These are phyloP conservation scores for Nomada fucata DNA, from an alignment of 2,888 invertebrate genomes.

Conservation along the genomic window DNA sequence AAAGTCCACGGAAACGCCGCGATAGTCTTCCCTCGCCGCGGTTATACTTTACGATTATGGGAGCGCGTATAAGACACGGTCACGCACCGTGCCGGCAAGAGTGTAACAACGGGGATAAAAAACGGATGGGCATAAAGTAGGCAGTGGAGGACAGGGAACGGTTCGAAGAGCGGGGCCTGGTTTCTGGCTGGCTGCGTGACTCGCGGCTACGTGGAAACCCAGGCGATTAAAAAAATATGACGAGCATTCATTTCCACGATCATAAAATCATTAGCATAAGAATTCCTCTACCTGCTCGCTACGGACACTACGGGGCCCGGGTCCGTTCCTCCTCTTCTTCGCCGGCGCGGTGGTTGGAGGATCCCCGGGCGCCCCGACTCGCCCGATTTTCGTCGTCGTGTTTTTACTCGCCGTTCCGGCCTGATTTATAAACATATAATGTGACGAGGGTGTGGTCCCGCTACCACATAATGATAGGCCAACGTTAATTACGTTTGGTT, in stretches of 20 bases:
- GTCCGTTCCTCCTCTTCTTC: slow-evolving; percentile 9
- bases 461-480: slow-evolving; percentile 84
- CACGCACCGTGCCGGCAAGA: slow-evolving; percentile 51
- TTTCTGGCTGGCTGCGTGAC: slow-evolving; percentile 62
- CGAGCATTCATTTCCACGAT: slow-evolving; percentile 84
- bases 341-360: slow-evolving; percentile 6
- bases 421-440: slow-evolving; percentile 85
- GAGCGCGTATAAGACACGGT: slow-evolving; percentile 52
- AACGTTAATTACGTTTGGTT: slow-evolving; percentile 84
- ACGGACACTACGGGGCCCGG: slow-evolving; percentile 14
- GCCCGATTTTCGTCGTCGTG: slow-evolving; percentile 74
- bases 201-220: slow-evolving; percentile 78
- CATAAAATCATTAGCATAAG: slow-evolving; percentile 85
- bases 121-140: slow-evolving; percentile 65
- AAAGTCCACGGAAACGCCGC: slow-evolving; percentile 47
- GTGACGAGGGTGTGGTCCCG: slow-evolving; percentile 84
- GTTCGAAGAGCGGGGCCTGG: slow-evolving; percentile 68
- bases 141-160: slow-evolving; percentile 63
- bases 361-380: slow-evolving; percentile 62
- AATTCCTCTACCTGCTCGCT: slow-evolving; percentile 83
- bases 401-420: slow-evolving; percentile 73
- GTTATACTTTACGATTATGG: slow-evolving; percentile 70
- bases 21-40: slow-evolving; percentile 57
- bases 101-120: slow-evolving; percentile 64
- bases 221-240: slow-evolving; percentile 84